These are phyloP conservation scores for Mohoua ochrocephala DNA, from an alignment of 2,113 vertebrate species.

Conservation along the genomic window DNA sequence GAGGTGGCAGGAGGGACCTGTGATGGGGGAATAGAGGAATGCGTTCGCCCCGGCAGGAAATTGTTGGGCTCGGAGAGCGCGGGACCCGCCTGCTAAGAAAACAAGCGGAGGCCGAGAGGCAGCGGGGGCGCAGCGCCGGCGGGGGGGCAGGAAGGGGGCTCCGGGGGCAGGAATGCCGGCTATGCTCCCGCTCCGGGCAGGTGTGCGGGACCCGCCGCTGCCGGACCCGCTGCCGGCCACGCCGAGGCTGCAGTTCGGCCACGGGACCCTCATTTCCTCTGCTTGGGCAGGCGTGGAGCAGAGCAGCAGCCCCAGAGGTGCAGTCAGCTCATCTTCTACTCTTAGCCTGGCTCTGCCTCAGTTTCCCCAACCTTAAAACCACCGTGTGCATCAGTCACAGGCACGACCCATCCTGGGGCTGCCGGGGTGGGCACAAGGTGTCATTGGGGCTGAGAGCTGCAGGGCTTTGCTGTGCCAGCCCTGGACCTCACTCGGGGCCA, in stretches of 20 bases:
- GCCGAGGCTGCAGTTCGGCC: neutral
- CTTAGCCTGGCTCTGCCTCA: neutral
- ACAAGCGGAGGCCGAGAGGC: constrained; percentile 20
- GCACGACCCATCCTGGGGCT: fast-evolving
- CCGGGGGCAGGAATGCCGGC: neutral
- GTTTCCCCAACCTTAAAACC: neutral
- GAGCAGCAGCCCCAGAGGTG: neutral
- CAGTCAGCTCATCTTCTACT: neutral
- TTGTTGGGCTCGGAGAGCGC: neutral
- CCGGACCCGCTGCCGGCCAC: fast-evolving
- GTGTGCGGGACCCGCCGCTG: neutral
- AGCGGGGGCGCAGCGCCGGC: neutral
- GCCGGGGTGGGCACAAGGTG: fast-evolving
- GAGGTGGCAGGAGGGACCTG: neutral
- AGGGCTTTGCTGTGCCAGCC: neutral
- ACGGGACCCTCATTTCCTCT: fast-evolving
- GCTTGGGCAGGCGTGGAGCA: fast-evolving
- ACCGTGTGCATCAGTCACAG: neutral
- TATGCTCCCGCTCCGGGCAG: neutral
- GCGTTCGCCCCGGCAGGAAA: constrained; percentile 43
- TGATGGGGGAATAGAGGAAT: neutral
- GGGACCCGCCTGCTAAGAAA: constrained; percentile 61
- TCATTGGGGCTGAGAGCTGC: neutral
- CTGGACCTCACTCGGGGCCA: neutral
- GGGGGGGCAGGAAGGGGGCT: constrained; percentile 31